phyloP scores from a whole-genome alignment of 1,140 invertebrate species.

The Monomorium pharaonis region DNA sequence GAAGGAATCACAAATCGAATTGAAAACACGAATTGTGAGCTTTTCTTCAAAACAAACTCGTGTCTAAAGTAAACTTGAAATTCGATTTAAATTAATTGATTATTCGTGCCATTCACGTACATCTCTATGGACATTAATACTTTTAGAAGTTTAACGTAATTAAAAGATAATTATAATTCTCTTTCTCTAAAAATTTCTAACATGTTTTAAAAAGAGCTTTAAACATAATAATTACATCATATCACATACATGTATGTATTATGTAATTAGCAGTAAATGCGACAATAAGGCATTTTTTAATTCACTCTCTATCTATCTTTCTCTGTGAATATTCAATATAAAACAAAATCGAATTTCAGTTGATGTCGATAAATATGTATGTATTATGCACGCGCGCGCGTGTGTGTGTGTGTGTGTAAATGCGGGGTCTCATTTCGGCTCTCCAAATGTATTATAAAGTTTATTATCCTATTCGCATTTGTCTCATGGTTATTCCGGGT shows the following conservation, averaged over 20 bases:
- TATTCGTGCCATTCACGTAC: neutral
- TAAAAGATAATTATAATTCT: neutral
- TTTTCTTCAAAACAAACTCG: neutral
- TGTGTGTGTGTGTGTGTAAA: neutral
- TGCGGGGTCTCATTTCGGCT: conserved; percentile 1
- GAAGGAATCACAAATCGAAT: neutral
- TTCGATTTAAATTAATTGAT: neutral
- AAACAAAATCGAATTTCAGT: neutral
- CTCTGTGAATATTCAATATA: neutral
- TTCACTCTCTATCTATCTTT: neutral
- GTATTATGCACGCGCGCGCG: no score
- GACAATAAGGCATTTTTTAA: neutral
- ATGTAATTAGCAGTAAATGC: neutral
- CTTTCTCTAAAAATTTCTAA: neutral
- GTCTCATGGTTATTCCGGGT: neutral
- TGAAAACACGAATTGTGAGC: neutral
- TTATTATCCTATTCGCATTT: conserved; percentile 8
- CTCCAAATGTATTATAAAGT: neutral
- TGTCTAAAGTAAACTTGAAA: neutral
- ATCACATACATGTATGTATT: no score
- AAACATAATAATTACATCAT: no score
- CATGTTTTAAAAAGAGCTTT: neutral
- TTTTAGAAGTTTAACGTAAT: neutral
- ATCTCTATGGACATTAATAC: neutral
- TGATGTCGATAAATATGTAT: neutral